Conservation (phyloP, 1,140 invertebrate genomes). For the Chironomus tepperi region DNA sequence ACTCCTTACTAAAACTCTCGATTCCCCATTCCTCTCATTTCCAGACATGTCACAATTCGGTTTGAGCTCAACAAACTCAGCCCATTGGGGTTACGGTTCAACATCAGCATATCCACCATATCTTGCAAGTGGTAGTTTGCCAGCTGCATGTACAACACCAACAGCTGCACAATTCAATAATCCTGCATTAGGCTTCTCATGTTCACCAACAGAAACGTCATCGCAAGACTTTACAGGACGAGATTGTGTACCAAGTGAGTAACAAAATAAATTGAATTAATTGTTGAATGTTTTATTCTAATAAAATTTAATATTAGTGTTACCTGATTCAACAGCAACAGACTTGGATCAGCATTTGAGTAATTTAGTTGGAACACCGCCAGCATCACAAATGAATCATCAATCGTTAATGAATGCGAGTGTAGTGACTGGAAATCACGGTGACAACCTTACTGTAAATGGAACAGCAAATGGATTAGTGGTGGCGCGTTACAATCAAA, state of each 20-base stretch:
- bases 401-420: constrained; percentile 32
- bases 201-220: constrained; percentile 56
- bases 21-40: neutral
- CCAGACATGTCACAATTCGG: constrained; percentile 71
- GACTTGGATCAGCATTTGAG: constrained; percentile 69
- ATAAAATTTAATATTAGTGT: constrained; percentile 42
- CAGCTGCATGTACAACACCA: constrained; percentile 55
- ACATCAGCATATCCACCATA: constrained; percentile 72
- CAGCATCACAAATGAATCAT: constrained; percentile 41
- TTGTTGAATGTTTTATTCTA: neutral
- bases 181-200: constrained; percentile 52
- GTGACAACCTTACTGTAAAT: constrained; percentile 41
- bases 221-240: constrained; percentile 53
- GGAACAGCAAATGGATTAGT: constrained; percentile 41
- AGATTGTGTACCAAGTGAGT: constrained; percentile 41
- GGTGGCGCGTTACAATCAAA: constrained; percentile 49
- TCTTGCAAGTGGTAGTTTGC: constrained; percentile 52
- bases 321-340: constrained; percentile 63
- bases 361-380: constrained; percentile 53
- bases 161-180: constrained; percentile 56
- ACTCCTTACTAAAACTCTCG: neutral
- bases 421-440: constrained; percentile 31
- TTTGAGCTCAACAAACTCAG: constrained; percentile 62
- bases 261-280: neutral
- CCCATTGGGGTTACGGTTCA: constrained; percentile 71